Conservation (phyloP, 2,888 invertebrate genomes). For the Drosophila pegasa region DNA sequence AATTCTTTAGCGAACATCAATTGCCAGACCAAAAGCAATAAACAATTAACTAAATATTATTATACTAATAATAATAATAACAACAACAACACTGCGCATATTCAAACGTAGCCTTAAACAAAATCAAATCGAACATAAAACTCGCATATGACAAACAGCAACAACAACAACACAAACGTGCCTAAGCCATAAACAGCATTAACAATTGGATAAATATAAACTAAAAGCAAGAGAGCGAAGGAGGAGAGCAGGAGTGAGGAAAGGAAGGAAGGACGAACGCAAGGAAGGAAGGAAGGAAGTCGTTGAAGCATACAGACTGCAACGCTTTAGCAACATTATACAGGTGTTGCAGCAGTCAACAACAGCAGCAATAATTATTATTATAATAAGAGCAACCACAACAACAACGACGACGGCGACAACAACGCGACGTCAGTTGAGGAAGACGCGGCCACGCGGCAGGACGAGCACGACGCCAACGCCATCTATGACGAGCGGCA, state of each 20-base stretch:
- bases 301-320: constrained; percentile 33
- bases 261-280: background rate
- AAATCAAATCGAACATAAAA: constrained; percentile 42
- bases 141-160: constrained; percentile 35
- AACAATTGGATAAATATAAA: constrained; percentile 13
- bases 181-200: constrained; percentile 58
- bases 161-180: constrained; percentile 64
- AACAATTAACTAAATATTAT: constrained; percentile 18
- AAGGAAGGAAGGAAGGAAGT: background rate
- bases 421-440: constrained; percentile 36
- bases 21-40: constrained; percentile 49
- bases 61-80: constrained; percentile 2
- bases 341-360: constrained; percentile 52
- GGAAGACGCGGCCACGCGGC: constrained; percentile 42
- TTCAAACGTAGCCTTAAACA: constrained; percentile 43
- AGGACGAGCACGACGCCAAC: constrained; percentile 44
- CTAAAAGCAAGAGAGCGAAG: constrained; percentile 6
- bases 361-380: constrained; percentile 3
- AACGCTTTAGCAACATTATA: constrained; percentile 41
- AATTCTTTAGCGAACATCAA: constrained; percentile 15
- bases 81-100: constrained; percentile 42
- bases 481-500: constrained; percentile 66
- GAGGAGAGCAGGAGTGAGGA: background rate
- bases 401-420: constrained; percentile 17
- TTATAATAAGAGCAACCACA: background rate